phyloP scores from a whole-genome alignment of 2,113 vertebrate species.

The Festucalex cinctus region DNA sequence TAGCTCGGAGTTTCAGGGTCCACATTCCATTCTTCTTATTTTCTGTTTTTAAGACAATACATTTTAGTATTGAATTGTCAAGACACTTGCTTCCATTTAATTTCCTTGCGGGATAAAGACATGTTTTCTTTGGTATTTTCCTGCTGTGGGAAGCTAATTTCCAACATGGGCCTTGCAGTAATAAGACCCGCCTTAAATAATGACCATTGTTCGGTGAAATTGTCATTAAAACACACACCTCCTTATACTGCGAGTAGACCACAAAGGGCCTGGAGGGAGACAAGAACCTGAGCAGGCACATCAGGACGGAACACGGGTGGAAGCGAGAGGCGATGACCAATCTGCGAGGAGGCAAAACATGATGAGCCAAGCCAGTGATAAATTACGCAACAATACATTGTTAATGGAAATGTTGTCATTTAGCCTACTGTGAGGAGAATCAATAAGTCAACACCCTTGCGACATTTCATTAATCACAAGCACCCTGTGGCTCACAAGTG shows the following conservation, averaged over 20 bases:
- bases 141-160: background rate
- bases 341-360: slow-evolving; percentile 59
- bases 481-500: background rate
- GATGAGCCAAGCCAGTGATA: background rate
- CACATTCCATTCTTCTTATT: background rate
- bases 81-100: background rate
- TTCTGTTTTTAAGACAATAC: background rate
- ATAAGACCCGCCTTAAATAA: slow-evolving; percentile 7
- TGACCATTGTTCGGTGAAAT: background rate
- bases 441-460: slow-evolving; percentile 21
- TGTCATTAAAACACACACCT: slow-evolving; percentile 71
- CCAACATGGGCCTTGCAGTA: background rate
- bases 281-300: slow-evolving; percentile 84
- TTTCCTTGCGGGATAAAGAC: background rate
- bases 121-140: background rate
- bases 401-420: slow-evolving; percentile 24
- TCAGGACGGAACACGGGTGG: slow-evolving; percentile 82
- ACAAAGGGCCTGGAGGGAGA: slow-evolving; percentile 94
- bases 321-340: slow-evolving; percentile 91
- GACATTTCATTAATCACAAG: slow-evolving; percentile 39
- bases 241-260: slow-evolving; percentile 92
- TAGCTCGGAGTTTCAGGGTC: background rate
- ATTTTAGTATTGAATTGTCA: background rate
- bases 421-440: background rate
- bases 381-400: background rate